These are phyloP conservation scores for Acanthiza pusilla DNA, from an alignment of 2,797 vertebrate species.

Conservation along the genomic window DNA sequence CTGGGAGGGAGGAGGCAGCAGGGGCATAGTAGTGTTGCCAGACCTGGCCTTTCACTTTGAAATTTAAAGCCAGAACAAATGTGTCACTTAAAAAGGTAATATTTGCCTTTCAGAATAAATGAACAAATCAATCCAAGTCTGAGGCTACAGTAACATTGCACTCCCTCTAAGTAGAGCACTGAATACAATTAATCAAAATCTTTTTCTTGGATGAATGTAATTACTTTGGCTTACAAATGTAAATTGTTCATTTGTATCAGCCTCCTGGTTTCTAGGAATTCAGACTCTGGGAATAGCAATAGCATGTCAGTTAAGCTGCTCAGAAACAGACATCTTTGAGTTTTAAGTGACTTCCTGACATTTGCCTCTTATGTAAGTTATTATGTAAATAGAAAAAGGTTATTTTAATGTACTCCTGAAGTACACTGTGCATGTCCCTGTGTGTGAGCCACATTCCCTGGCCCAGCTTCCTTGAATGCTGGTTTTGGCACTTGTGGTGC, in stretches of 20 bases:
- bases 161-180: background rate
- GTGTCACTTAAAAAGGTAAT: background rate
- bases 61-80: background rate
- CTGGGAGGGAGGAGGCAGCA: background rate
- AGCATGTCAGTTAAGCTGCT: conserved; percentile 6
- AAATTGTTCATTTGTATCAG: conserved; percentile 12
- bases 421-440: fast-evolving
- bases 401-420: background rate
- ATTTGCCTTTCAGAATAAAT: background rate
- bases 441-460: fast-evolving
- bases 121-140: background rate
- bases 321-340: background rate
- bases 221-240: background rate
- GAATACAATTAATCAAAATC: conserved; percentile 18
- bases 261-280: conserved; percentile 22
- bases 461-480: background rate
- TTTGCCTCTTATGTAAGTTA: conserved; percentile 14
- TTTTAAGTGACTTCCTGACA: conserved; percentile 27
- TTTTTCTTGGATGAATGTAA: background rate
- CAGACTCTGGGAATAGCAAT: background rate
- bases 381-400: background rate
- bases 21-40: background rate
- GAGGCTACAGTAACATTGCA: background rate
- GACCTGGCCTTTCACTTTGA: background rate
- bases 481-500: background rate